A percentile compares a stretch with the other conserved stretches of the same genome.
These are phyloP conservation scores for Harpegnathos saltator DNA, from an alignment of 1,140 invertebrate species.

Conservation along the genomic window DNA sequence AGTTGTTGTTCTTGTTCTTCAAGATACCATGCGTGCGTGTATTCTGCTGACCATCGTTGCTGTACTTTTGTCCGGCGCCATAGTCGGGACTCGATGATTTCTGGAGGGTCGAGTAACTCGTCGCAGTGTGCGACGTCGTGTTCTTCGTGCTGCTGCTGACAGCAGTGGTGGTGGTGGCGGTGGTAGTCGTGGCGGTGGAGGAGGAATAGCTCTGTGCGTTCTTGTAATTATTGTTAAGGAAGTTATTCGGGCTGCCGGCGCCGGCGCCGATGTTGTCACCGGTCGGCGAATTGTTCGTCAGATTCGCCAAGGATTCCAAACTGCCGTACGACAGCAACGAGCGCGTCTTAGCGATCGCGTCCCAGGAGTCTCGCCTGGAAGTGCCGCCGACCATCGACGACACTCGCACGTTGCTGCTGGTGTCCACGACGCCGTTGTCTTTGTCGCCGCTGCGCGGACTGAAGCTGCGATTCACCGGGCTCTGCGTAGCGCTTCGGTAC, in stretches of 20 bases:
- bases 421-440: conserved; percentile 87
- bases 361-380: conserved; percentile 91
- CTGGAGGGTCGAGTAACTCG: conserved; percentile 73
- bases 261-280: conserved; percentile 26
- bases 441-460: conserved; percentile 84
- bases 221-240: conserved; percentile 69
- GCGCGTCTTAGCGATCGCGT: conserved; percentile 92
- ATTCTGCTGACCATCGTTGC: conserved; percentile 69
- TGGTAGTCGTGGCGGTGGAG: too few relatives aligned
- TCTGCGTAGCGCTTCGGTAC: conserved; percentile 71
- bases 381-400: conserved; percentile 89
- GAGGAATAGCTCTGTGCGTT: conserved; percentile 76
- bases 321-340: conserved; percentile 89
- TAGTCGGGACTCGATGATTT: conserved; percentile 79
- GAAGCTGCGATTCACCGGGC: conserved; percentile 81
- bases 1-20: conserved; percentile 84
- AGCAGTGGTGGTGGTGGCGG: too few relatives aligned
- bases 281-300: conserved; percentile 84
- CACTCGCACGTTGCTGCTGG: conserved; percentile 89
- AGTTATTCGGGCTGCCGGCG: conserved; percentile 30
- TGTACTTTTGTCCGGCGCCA: conserved; percentile 71
- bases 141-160: conserved; percentile 57
- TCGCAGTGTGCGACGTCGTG: conserved; percentile 70
- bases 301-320: conserved; percentile 89
- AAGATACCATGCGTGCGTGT: conserved; percentile 81